Evolutionary conservation across 1,140 invertebrate genomes (phyloP).

Genomic region (Prorops nasuta): DNA sequence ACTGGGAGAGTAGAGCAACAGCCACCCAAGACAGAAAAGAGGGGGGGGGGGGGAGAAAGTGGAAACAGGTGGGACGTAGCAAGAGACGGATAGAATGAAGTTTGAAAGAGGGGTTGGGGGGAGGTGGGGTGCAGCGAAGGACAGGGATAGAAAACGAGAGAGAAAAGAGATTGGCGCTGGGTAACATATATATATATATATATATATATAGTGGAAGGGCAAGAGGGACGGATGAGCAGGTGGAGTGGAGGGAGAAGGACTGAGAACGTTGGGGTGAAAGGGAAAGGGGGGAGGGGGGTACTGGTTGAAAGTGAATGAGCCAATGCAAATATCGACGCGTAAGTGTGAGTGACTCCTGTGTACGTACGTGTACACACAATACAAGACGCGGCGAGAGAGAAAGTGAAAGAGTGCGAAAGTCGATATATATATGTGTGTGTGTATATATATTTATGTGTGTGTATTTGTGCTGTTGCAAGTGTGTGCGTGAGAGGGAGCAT

Average conservation of each 20-base stretch:
- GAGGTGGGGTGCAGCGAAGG: neutral
- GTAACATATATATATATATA: neutral
- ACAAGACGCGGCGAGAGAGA: constrained; percentile 8
- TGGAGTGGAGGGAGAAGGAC: constrained; percentile 3
- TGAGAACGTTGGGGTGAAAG: constrained; percentile 4
- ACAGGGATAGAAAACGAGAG: neutral
- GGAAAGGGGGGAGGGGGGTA: constrained; percentile 1
- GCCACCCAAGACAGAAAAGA: too few relatives aligned
- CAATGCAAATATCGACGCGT: constrained; percentile 1
- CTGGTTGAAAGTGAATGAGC: constrained; percentile 5
- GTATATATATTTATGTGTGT: too few relatives aligned
- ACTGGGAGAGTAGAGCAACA: constrained; percentile 5
- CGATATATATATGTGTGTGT: too few relatives aligned
- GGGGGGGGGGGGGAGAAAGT: neutral
- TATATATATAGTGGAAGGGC: neutral
- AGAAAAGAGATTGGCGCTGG: too few relatives aligned
- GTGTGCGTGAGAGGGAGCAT: too few relatives aligned
- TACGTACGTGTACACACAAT: too few relatives aligned
- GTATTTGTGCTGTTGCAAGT: too few relatives aligned
- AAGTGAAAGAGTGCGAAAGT: constrained; percentile 10
- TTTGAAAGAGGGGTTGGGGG: neutral
- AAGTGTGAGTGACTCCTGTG: too few relatives aligned
- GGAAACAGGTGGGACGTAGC: neutral
- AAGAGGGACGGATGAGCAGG: neutral
- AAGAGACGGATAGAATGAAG: neutral